phyloP scores from a whole-genome alignment of 2,888 invertebrate species.

The Drosophila helvetica region DNA sequence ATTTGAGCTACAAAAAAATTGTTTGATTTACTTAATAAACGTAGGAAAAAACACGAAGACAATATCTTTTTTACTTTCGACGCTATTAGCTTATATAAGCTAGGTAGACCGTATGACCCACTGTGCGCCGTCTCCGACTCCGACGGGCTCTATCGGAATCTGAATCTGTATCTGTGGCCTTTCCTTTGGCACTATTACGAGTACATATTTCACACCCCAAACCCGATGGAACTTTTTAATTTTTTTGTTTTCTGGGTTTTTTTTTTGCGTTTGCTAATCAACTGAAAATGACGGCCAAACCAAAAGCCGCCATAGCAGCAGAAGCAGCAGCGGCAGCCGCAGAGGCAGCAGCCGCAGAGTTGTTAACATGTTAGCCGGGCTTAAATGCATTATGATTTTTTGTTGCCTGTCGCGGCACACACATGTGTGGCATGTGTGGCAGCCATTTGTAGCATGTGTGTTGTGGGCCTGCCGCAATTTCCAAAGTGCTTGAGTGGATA shows the following conservation, averaged over 20 bases:
- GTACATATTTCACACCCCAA: slow-evolving; percentile 35
- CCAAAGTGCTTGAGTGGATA: slow-evolving; percentile 38
- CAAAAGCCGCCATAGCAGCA: slow-evolving; percentile 21
- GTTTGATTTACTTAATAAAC: no score
- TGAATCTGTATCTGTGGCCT: slow-evolving; percentile 19
- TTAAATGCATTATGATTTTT: slow-evolving; percentile 46
- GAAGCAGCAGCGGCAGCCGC: slow-evolving; percentile 19
- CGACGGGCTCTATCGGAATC: no score
- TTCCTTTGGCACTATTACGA: slow-evolving; percentile 33
- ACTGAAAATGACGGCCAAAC: slow-evolving; percentile 41
- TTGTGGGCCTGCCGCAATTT: slow-evolving; percentile 16
- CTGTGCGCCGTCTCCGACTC: background rate
- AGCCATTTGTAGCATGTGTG: no score
- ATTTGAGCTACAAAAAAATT: no score
- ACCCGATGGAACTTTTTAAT: slow-evolving; percentile 16
- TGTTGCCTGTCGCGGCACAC: background rate
- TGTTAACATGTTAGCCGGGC: slow-evolving; percentile 45
- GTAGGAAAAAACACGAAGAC: no score
- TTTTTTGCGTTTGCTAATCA: slow-evolving; percentile 32
- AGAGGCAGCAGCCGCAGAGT: slow-evolving; percentile 42
- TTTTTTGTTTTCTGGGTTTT: background rate
- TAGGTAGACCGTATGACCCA: no score
- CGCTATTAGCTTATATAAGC: no score
- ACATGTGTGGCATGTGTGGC: no score
- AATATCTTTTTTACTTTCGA: no score